Base-by-base conservation (phyloP, 2,888 invertebrate species). In the Plebejus melissa region DNA sequence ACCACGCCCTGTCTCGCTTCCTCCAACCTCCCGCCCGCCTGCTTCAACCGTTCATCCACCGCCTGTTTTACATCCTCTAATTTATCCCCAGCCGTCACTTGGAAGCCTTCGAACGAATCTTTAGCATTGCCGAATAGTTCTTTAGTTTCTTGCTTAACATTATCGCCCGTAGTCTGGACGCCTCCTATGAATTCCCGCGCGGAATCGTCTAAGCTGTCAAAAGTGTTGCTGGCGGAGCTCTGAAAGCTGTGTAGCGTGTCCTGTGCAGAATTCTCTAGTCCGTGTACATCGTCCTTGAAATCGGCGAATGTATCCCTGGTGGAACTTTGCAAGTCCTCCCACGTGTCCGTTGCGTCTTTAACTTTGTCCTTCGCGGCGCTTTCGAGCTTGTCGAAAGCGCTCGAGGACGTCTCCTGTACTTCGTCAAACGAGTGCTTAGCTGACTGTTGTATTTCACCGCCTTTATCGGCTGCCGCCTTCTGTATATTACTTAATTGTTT, bases 241-340 rank as follows among this genome's bases (percentile, higher is more conserved):
- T 93, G 93, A 83, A 93, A 91, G 79, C 93, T 93, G 78, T 89
- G 90, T 79, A 93, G 79, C 50, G 93, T 93, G 75, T 93, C 93
- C 79, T 93, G 92, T 0, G 90, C 86, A 4, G 92, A 92, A 79
- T 82, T 91, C 76, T 90, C 92, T 75, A 90, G 80, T 74, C 90
- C 89, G 78, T 88, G 85, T n/a, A 86, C 86, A 77, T 93, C 92
- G 78, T 93, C 92, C 77, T 83, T 88, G 77, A 90, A 84, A 69
- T 88, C 90, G 13, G 92, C 93, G 80, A 83, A 92, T 32, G 93
- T 93, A 76, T 93, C 93, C n/a, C 89, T 82, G 13, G 91, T 86
- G 13, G 91, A 90, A 80, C 90, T 91, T 77, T 92, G 91, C 78
- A 91, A 80, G 79, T 91, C 91, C 76, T 93, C 92, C 88, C 90